Evolutionary conservation across 2,797 vertebrate genomes (phyloP), one percentile per base, ranked within the genome.

Genomic region (Chelonia mydas): DNA sequence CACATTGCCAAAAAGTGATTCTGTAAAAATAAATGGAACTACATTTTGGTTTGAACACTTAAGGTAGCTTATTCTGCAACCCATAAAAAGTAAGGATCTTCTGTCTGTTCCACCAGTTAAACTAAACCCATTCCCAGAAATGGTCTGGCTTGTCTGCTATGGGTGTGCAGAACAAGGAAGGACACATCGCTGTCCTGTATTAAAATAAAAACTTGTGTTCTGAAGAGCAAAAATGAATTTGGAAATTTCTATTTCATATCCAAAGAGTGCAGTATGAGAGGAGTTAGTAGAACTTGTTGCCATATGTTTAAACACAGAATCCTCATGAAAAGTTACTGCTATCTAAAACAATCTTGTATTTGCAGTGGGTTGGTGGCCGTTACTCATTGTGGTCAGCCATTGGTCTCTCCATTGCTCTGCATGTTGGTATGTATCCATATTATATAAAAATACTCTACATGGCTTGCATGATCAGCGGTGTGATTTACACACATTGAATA

Each of bases 301-400:
- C 25, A 5, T 53, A 25, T 51, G 13, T 31, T 87, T 51, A 11
- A 41, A 5, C 76, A 45, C 27, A 2, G 61, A 88, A 68, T 5
- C 61, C 21, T 76, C 88, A 7, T 5, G 21, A 11, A 41, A 37
- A 37, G 6, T 16, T 81, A 83, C 1, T 41, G 3, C 8, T 57
- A 2, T 57, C n/a, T 90, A 81, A 91, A 41, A 3, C 3, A 4
- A 0, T 86, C 4, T 93, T 21, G 90, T 94, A 87, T 86, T 98
- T 97, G 76, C 93, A 99, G 99, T 99, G 99, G 99, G 99, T 99
- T 81, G 99, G 99, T 88, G 99, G 99, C 37, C 99, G 99, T 89
- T 99, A 99, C 96, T 99, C 99, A 9, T 95, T 99, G 90, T 99
- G 99, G 99, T 99, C 99, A 84, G 99, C 99, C 6, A 99, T 99